A percentile compares a stretch with the other conserved stretches of the same genome.
These are phyloP conservation scores for Diarsia mendica DNA, from an alignment of 2,888 invertebrate species.

Conservation along the genomic window DNA sequence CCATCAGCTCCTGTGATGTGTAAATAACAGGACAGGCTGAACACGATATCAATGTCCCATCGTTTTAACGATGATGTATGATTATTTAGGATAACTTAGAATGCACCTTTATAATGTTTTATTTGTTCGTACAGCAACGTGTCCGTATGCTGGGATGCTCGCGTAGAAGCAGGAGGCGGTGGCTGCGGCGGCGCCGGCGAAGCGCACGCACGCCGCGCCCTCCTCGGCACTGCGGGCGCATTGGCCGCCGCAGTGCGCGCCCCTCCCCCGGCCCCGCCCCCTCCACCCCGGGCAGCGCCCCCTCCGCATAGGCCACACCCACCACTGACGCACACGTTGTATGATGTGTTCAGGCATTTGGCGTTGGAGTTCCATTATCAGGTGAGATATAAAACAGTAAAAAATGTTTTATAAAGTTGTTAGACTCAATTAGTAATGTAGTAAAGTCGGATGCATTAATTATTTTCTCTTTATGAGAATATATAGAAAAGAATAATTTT, in stretches of 20 bases:
- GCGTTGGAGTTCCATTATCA: slow-evolving; percentile 87
- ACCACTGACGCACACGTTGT: slow-evolving; percentile 83
- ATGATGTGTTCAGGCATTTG: slow-evolving; percentile 88
- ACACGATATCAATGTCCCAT: no score
- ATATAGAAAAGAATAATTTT: no score
- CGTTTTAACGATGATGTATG: neutral
- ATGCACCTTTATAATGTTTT: neutral
- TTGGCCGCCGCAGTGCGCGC: slow-evolving; percentile 83
- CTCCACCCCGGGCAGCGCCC: slow-evolving; percentile 67
- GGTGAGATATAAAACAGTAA: slow-evolving; percentile 58
- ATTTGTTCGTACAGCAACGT: slow-evolving; percentile 73
- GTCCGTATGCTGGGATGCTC: slow-evolving; percentile 86
- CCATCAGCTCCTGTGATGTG: no score
- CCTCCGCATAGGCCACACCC: slow-evolving; percentile 72
- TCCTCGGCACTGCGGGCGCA: slow-evolving; percentile 92
- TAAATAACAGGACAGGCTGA: no score
- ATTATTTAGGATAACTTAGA: neutral
- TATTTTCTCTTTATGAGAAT: no score
- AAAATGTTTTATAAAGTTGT: no score
- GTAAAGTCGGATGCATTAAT: no score
- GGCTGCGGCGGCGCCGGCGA: slow-evolving; percentile 95
- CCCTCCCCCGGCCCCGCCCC: slow-evolving; percentile 66
- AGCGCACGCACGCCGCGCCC: slow-evolving; percentile 92
- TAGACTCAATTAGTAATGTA: no score
- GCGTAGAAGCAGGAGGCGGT: slow-evolving; percentile 95